These are phyloP conservation scores for Motacilla tschutschensis DNA, from an alignment of 2,113 vertebrate species.

Conservation along the genomic window DNA sequence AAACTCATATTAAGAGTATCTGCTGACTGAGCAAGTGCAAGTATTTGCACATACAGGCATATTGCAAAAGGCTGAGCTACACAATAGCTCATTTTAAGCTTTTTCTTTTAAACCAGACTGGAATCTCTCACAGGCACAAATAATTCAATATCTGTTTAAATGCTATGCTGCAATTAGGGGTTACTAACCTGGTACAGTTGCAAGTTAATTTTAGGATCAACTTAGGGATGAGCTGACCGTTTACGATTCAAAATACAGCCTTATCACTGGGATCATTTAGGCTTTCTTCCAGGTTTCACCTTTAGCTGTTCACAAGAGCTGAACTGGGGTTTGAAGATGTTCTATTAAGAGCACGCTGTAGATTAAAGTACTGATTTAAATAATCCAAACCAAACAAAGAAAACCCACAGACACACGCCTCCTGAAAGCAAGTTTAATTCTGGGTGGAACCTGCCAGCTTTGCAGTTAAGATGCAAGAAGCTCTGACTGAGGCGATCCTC, in stretches of 20 bases:
- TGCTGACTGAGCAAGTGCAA: slow-evolving; percentile 25
- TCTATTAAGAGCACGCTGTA: background rate
- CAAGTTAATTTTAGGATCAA: slow-evolving; percentile 2
- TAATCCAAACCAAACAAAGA: background rate
- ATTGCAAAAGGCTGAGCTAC: background rate
- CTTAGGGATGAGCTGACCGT: background rate
- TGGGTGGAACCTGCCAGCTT: background rate
- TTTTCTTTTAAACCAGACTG: background rate
- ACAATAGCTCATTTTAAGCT: slow-evolving; percentile 3
- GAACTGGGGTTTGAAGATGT: background rate
- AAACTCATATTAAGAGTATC: background rate
- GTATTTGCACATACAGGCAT: background rate
- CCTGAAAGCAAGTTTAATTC: background rate
- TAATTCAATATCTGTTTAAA: background rate
- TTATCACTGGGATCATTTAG: background rate
- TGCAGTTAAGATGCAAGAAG: background rate
- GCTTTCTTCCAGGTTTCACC: slow-evolving; percentile 18
- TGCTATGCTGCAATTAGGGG: background rate
- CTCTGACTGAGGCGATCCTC: background rate
- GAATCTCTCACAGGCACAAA: background rate
- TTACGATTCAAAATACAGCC: background rate
- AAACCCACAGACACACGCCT: background rate
- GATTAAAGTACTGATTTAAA: background rate
- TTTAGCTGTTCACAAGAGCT: background rate
- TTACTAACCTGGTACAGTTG: background rate